Evolutionary conservation across 2,113 vertebrate genomes (phyloP).

Genomic region (Callipepla squamata): DNA sequence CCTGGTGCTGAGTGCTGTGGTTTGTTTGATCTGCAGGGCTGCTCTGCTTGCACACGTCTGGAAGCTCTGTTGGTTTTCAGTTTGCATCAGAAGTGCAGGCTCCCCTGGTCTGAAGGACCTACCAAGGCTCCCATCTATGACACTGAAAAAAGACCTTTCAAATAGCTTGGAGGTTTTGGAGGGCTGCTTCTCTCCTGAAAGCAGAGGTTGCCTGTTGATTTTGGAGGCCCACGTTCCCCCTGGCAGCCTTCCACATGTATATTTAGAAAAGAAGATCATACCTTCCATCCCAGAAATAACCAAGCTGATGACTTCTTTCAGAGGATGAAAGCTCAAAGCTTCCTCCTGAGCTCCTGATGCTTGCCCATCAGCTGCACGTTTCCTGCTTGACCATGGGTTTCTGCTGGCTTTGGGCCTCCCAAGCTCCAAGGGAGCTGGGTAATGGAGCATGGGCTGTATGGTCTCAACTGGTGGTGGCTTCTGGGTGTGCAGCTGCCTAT

Average conservation of each 20-base stretch:
- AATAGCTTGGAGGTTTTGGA: neutral
- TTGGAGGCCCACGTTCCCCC: neutral
- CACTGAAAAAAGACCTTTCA: neutral
- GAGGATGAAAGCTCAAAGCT: neutral
- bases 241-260: neutral
- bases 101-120: neutral
- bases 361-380: fast-evolving
- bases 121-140: neutral
- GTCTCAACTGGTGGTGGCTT: neutral
- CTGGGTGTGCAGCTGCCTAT: neutral
- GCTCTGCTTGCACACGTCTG: neutral
- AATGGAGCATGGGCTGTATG: fast-evolving
- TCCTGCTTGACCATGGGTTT: neutral
- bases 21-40: neutral
- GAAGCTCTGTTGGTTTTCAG: neutral
- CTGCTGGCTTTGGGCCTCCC: neutral
- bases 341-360: neutral
- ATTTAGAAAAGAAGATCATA: constrained; percentile 55
- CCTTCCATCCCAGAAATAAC: constrained; percentile 55
- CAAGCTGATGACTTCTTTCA: constrained; percentile 49
- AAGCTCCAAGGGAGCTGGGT: neutral
- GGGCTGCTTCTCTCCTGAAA: neutral
- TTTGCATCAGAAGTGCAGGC: fast-evolving
- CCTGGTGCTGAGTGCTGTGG: neutral
- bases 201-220: constrained; percentile 40